Percentiles rank a stretch among this genome's conserved stretches.
These are phyloP conservation scores for Bombylius discolor DNA, from an alignment of 2,888 invertebrate genomes.

Conservation along the genomic window DNA sequence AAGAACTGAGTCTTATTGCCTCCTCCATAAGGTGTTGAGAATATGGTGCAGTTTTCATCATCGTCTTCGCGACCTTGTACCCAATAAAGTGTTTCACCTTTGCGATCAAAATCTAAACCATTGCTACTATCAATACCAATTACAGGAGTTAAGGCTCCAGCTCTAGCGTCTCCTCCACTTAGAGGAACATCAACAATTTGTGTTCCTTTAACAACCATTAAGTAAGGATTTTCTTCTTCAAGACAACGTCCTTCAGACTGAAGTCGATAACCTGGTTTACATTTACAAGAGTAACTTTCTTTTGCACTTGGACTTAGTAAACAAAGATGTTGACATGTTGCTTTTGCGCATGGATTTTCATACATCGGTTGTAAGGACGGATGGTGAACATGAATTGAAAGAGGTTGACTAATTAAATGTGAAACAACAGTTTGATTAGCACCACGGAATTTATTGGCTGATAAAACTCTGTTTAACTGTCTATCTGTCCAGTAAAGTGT, in stretches of 20 bases:
- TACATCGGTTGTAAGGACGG: conserved; percentile 79
- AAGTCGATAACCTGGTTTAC: conserved; percentile 73
- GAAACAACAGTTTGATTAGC: conserved; percentile 86
- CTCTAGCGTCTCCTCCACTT: conserved; percentile 59
- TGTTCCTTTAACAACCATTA: conserved; percentile 79
- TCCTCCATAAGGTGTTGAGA: conserved; percentile 69
- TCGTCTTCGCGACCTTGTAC: conserved; percentile 66
- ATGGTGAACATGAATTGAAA: conserved; percentile 92
- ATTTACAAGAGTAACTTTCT: conserved; percentile 73
- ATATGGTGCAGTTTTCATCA: conserved; percentile 76
- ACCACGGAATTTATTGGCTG: conserved; percentile 85
- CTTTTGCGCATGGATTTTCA: conserved; percentile 60
- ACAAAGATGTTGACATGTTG: conserved; percentile 80
- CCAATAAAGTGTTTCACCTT: conserved; percentile 76
- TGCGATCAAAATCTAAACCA: conserved; percentile 84
- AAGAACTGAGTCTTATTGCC: conserved; percentile 74
- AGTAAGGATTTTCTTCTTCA: conserved; percentile 76
- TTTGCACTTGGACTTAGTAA: conserved; percentile 64
- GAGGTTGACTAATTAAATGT: conserved; percentile 85
- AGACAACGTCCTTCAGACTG: conserved; percentile 55
- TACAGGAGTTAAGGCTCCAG: conserved; percentile 71
- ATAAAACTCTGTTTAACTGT: conserved; percentile 77
- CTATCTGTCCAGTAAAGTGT: conserved; percentile 94
- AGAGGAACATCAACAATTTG: conserved; percentile 78
- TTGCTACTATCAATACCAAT: conserved; percentile 79